These are phyloP conservation scores for Arothron firmamentum DNA, from an alignment of 2,113 vertebrate genomes.

Conservation along the genomic window DNA sequence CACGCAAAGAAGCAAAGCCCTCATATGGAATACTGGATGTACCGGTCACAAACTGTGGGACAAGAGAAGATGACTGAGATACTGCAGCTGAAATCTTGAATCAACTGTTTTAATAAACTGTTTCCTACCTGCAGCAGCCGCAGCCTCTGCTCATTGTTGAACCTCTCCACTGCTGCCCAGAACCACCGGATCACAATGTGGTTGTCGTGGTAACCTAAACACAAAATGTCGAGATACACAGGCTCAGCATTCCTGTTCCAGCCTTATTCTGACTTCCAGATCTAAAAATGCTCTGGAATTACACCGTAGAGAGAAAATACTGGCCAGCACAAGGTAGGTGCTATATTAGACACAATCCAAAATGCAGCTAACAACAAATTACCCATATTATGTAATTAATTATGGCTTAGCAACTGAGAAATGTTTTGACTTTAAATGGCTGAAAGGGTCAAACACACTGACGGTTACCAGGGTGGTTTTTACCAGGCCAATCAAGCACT, in stretches of 20 bases:
- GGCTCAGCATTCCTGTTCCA: neutral
- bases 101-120: neutral
- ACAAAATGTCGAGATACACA: neutral
- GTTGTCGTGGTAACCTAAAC: slow-evolving; percentile 90
- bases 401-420: too few species aligned
- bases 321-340: too few species aligned
- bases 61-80: neutral
- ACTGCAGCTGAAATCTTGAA: neutral
- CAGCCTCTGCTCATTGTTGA: slow-evolving; percentile 92
- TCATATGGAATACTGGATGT: slow-evolving; percentile 91
- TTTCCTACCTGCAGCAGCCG: slow-evolving; percentile 83
- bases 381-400: too few species aligned
- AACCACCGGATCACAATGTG: slow-evolving; percentile 96
- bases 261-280: neutral
- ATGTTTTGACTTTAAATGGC: too few species aligned
- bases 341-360: too few species aligned
- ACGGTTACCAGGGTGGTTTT: too few species aligned
- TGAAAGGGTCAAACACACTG: too few species aligned
- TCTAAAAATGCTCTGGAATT: neutral
- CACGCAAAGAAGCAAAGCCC: slow-evolving; percentile 89
- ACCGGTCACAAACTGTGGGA: slow-evolving; percentile 86
- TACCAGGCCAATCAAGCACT: too few species aligned
- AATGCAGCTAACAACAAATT: too few species aligned
- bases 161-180: slow-evolving; percentile 92
- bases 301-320: too few species aligned